These are phyloP conservation scores for Papio anubis DNA, from an alignment of 2,113 vertebrate genomes.

Conservation along the genomic window DNA sequence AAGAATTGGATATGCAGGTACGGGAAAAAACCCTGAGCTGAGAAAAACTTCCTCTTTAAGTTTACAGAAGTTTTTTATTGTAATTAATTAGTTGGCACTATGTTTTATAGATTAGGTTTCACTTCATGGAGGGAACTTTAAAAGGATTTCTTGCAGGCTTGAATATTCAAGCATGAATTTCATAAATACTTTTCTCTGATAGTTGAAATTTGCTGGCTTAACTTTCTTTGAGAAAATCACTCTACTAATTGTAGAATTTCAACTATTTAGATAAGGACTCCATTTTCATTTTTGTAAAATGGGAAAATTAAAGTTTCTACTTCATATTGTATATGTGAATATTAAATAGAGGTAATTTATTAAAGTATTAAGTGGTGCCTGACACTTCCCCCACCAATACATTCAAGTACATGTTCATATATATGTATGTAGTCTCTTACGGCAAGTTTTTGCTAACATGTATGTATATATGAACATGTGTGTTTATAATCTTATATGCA, in stretches of 20 bases:
- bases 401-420: not conserved
- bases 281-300: not conserved
- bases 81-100: not conserved
- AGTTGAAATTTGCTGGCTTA: conserved; percentile 1
- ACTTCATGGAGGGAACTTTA: not conserved
- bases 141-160: not conserved
- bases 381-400: not conserved
- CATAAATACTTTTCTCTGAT: conserved; percentile 22
- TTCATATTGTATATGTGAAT: not conserved
- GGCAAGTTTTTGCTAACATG: not conserved
- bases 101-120: conserved; percentile 7
- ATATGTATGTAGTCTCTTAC: not conserved
- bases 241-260: conserved; percentile 18
- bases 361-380: not conserved
- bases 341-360: conserved; percentile 29
- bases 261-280: conserved; percentile 1
- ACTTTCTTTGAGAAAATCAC: not conserved
- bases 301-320: not conserved
- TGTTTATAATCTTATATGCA: not conserved
- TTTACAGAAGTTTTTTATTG: not conserved
- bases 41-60: not conserved
- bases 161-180: not conserved
- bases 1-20: conserved; percentile 96
- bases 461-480: not conserved
- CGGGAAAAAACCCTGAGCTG: not conserved